Evolutionary conservation across 1,140 invertebrate genomes (phyloP), one percentile per base, ranked within the genome.

Genomic region (Scaptomyza montana): DNA sequence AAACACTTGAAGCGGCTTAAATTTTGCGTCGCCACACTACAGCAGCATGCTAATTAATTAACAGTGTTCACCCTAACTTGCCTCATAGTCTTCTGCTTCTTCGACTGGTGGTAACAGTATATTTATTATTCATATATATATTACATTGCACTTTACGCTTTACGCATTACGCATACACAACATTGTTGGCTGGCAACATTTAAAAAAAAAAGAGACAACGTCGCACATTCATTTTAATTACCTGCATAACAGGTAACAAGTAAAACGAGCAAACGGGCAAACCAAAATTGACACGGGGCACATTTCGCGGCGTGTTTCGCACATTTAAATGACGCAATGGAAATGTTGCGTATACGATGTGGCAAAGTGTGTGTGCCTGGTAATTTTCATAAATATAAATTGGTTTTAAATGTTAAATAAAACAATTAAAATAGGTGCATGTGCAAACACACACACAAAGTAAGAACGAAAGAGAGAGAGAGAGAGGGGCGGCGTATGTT

Each of bases 371-470:
- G 41, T 36, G 33, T 13, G 47, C 10, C 73, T 75, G 74, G 50
- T 70, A 86, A 85, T 85, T 85, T 85, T 85, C 81, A 85, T 85
- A 85, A 85, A 85, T 85, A 85, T 85, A 85, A 85, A 85, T 85
- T 85, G 82, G 62, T 72, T 87, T 86, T 85, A 85, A 85, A 85
- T 85, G 81, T 85, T 85, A 81, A 85, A 85, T 81, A 72, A 80
- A 85, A 85, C 81, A 85, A 85, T 85, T 85, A 85, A 85, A 74
- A 74, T 74, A 50, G 64, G 50, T 39, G 13, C 63, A 46, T 4
- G 54, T 10, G 10, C 55, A 47, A 3, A 30, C 55, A 66, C 54
- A 30, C 10, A 16, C 16, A 16, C 16, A n/a, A n/a, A n/a, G n/a
- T n/a, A n/a, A n/a, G n/a, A 10, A 5, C 45, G 16, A 6, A 21